Evolutionary conservation across 1,140 invertebrate species (phyloP), one percentile per base, ranked within the genome.

Genomic region (Ruditapes philippinarum): DNA sequence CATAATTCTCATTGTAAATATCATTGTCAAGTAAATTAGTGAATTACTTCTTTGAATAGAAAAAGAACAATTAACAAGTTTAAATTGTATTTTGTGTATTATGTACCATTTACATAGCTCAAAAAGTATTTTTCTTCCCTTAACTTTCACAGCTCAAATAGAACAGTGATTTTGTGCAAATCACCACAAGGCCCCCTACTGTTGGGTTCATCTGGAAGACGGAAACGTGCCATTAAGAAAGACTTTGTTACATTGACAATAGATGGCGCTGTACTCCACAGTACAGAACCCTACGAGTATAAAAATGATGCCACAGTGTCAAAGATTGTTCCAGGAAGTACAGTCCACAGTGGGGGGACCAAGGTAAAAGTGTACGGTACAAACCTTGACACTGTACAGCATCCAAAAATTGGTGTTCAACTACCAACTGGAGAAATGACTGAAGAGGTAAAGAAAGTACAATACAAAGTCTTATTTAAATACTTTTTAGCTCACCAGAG

Each of bases 321-420:
- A 5, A 45, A 25, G 11, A 74, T 89, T 49, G 2, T 22, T 22
- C 68, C 88, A 1, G 73, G 70, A 31, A 36, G 31, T 4, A 82
- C 89, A 28, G 88, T 91, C 45, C 80, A 81, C 84, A 98, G 98
- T 74, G 99, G 98, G 54, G 98, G 99, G 7, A 99, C 99, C 83
- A 97, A 97, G 92, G 85, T 88, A 78, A 97, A 97, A 57, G 98
- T 99, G 0, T 97, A 97, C 89, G 99, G 99, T 4, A 97, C 97
- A 86, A 98, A 99, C 96, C 97, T 99, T 45, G 97, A 97, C 83
- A 98, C 98, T 91, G 98, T 99, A 91, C 97, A 98, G 94, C 97
- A 97, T 88, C 98, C 99, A 0, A 97, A 98, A 94, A 98, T 99
- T 97, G 88, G 89, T 42, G 93, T 86, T n/a, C 91, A 22, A 9